Conservation (phyloP, 2,888 invertebrate genomes). For the Pegoplata infirma region DNA sequence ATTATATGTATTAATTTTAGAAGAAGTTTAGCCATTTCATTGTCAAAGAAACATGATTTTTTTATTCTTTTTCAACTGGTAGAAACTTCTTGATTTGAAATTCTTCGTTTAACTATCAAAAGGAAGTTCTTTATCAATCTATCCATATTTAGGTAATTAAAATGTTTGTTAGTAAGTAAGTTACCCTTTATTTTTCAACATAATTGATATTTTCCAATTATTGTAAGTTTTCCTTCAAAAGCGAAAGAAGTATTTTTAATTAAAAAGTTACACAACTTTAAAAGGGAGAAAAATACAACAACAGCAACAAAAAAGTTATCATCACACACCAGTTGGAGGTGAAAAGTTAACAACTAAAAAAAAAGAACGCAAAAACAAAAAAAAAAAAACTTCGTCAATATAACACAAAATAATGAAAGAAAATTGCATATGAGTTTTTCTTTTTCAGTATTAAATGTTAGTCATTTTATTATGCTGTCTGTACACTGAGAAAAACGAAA, state of each 20-base stretch:
- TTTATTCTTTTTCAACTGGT: no score
- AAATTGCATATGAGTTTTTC: conserved; percentile 50
- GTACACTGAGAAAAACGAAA: no score
- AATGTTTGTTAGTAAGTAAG: no score
- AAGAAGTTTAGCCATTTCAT: no score
- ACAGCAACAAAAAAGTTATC: conserved; percentile 9
- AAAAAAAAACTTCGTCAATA: conserved; percentile 16
- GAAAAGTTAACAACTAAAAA: conserved; percentile 21
- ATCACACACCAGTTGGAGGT: conserved; percentile 14
- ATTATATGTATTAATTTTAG: no score
- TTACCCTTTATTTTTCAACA: conserved; percentile 12
- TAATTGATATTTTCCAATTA: conserved; percentile 47
- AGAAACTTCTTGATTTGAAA: no score
- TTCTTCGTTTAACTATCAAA: no score
- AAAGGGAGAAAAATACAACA: background rate
- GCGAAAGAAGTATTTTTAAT: conserved; percentile 49
- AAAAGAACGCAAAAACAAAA: conserved; percentile 14
- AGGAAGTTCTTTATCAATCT: background rate
- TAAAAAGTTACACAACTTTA: conserved; percentile 44
- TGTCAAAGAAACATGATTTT: no score
- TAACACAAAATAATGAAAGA: conserved; percentile 51
- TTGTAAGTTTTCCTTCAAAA: conserved; percentile 29
- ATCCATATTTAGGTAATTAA: conserved; percentile 13
- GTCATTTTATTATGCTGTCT: conserved; percentile 2
- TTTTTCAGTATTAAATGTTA: background rate